Evolutionary conservation across 2,888 invertebrate species (phyloP).

Genomic region (Cerceris ruficornis): DNA sequence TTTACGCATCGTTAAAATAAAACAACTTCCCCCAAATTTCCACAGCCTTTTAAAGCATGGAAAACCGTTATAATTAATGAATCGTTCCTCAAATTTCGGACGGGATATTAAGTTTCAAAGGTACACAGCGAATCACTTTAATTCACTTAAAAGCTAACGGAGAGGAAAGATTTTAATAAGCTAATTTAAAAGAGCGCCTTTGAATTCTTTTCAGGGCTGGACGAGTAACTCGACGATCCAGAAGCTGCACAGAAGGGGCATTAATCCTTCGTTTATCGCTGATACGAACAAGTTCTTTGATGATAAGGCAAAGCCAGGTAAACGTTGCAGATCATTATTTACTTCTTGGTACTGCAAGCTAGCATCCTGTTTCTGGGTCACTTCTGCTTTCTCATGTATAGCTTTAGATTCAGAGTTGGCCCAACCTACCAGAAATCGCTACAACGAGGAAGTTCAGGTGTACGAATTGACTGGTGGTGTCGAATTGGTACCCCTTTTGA

Average conservation of each 20-base stretch:
- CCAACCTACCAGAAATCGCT: constrained; percentile 49
- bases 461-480: constrained; percentile 85
- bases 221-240: constrained; percentile 68
- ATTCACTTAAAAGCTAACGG: background rate
- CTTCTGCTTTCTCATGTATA: constrained; percentile 42
- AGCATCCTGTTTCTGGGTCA: constrained; percentile 19
- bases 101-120: background rate
- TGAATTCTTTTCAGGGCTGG: constrained; percentile 69
- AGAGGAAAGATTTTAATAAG: background rate
- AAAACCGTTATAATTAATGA: too few species aligned
- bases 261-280: constrained; percentile 59
- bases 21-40: too few species aligned
- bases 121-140: background rate
- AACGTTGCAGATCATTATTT: constrained; percentile 31
- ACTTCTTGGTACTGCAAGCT: constrained; percentile 4
- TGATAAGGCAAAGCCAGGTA: constrained; percentile 60
- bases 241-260: constrained; percentile 56
- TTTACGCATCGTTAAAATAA: too few species aligned
- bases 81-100: too few species aligned
- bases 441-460: constrained; percentile 72
- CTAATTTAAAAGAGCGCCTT: constrained; percentile 1
- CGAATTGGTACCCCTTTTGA: constrained; percentile 89
- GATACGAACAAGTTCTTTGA: constrained; percentile 72
- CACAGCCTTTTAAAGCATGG: too few species aligned
- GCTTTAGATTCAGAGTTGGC: constrained; percentile 19